phyloP scores from a whole-genome alignment of 2,888 invertebrate genomes.

The Stomorhina lunata region DNA sequence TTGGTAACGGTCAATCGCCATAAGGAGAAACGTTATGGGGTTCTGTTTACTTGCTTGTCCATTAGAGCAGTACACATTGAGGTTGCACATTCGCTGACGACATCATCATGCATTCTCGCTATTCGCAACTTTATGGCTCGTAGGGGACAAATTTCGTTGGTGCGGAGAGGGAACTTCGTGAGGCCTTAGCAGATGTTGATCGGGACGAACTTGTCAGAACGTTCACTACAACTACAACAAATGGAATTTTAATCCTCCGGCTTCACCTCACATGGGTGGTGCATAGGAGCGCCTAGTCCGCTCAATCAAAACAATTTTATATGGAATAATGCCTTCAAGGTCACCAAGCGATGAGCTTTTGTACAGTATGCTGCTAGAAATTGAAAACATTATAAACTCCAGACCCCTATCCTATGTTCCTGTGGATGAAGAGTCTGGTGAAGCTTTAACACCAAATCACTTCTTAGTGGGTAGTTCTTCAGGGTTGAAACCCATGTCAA shows the following conservation, averaged over 20 bases:
- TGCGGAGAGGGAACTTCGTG: slow-evolving; percentile 29
- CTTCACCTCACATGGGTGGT: slow-evolving; percentile 46
- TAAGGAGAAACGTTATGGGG: no score
- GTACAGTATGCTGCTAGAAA: no score
- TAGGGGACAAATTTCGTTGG: slow-evolving; percentile 48
- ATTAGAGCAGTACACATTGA: no score
- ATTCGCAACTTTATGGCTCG: slow-evolving; percentile 27
- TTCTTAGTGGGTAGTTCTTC: slow-evolving; percentile 41
- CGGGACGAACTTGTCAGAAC: slow-evolving; percentile 1
- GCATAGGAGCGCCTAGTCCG: slow-evolving; percentile 29
- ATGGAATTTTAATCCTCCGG: slow-evolving; percentile 40
- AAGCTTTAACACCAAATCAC: slow-evolving; percentile 37
- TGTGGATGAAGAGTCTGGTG: background rate
- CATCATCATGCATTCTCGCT: slow-evolving; percentile 5
- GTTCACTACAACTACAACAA: slow-evolving; percentile 24
- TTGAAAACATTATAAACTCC: no score
- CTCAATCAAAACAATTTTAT: no score
- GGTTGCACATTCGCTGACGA: no score
- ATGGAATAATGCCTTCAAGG: no score
- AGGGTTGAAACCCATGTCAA: slow-evolving; percentile 41
- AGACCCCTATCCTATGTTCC: background rate
- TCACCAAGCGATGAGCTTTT: no score
- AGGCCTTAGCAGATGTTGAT: slow-evolving; percentile 17
- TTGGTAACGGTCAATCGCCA: no score
- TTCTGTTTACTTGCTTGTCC: no score